phyloP scores from a whole-genome alignment of 2,888 invertebrate species.

The Cheilosia soror region DNA sequence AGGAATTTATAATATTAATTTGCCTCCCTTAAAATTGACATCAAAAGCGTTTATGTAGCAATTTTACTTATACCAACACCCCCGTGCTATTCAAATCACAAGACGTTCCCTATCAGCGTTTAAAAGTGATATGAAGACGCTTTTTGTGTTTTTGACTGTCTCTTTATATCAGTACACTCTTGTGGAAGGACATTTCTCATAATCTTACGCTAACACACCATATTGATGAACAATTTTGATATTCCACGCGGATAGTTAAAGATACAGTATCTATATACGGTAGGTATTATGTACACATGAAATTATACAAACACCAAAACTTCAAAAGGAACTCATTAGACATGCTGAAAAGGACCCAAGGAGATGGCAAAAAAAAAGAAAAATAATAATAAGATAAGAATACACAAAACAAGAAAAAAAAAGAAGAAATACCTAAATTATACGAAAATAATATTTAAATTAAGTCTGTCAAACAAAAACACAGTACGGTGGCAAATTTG shows the following conservation, averaged over 20 bases:
- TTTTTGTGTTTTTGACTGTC: not conserved
- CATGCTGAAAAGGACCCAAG: conserved; percentile 61
- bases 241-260: conserved; percentile 51
- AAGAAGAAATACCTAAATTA: conserved; percentile 29
- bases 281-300: not conserved
- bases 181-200: conserved; percentile 53
- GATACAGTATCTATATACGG: conserved; percentile 15
- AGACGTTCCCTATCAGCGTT: too few relatives aligned
- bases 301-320: conserved; percentile 43
- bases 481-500: conserved; percentile 2
- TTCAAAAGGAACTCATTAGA: conserved; percentile 73
- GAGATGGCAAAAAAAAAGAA: conserved; percentile 20
- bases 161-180: conserved; percentile 50
- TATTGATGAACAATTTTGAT: conserved; percentile 68
- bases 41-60: not conserved
- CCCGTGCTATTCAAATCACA: too few relatives aligned
- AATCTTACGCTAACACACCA: conserved; percentile 24
- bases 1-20: not conserved
- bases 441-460: conserved; percentile 70
- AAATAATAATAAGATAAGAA: conserved; percentile 10
- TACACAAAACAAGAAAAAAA: not conserved
- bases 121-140: too few relatives aligned
- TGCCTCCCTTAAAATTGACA: not conserved
- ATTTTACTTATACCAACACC: too few relatives aligned
- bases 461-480: conserved; percentile 63